Evolutionary conservation across 2,888 invertebrate genomes (phyloP), one percentile per base, ranked within the genome.

Genomic region (Adelphocoris suturalis): DNA sequence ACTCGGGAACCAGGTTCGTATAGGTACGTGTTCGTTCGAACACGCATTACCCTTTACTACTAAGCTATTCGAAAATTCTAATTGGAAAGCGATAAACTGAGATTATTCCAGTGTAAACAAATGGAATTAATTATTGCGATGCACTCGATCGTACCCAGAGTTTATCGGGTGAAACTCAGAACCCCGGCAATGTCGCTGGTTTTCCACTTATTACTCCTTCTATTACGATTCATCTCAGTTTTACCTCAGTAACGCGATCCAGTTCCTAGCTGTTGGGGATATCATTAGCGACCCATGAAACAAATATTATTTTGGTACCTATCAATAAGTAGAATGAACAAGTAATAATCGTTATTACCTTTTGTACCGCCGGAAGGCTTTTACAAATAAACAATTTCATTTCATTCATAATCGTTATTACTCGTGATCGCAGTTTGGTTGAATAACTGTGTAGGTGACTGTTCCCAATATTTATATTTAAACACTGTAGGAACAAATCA

Each of bases 51-150:
- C 23, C 0, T 23, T 0, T 3, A 68, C 23, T 23, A 68, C 68
- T 68, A 68, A 68, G 23, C 68, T 68, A 23, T 68, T 23, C 23
- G 23, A 68, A 68, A 68, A 68, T 68, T 68, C n/a, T 68, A 68
- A 68, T 68, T 68, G 68, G 68, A 68, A 68, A 68, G 27, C 68
- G 68, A 68, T 68, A 68, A 68, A 23, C 68, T 68, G 68, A 68
- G 68, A 68, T 68, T 68, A 68, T 23, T 27, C 68, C 19, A 19
- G 68, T 23, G 68, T 68, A 68, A 68, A 68, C 68, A 23, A 68
- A 68, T 23, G 68, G 68, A 68, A 68, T 68, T 68, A 68, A 68
- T 68, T 68, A 68, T 68, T 68, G n/a, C 68, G 23, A 27, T 68
- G 68, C 68, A 23, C 68, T 68, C 68, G 57, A n/a, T 57, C 57